Conservation (phyloP, 2,113 vertebrate species). For the Cottus gobio region DNA sequence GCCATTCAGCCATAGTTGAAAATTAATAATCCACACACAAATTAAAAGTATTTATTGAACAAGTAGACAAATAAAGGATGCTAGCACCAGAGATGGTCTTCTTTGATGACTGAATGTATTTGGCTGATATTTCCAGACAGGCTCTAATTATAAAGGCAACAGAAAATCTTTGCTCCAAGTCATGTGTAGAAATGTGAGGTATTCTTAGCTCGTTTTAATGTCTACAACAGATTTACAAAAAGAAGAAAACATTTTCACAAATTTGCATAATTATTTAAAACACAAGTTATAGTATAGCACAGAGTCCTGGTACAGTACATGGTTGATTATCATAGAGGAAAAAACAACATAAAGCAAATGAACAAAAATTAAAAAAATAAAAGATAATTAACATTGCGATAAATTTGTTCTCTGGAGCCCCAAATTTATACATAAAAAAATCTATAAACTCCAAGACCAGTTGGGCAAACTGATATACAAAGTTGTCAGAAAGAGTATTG, state of each 20-base stretch:
- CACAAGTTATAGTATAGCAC: constrained; percentile 78
- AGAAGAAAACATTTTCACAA: constrained; percentile 77
- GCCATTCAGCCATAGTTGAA: constrained; percentile 21
- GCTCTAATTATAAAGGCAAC: constrained; percentile 52
- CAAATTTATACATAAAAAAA: constrained; percentile 86
- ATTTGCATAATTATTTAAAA: constrained; percentile 78
- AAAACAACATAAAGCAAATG: constrained; percentile 61
- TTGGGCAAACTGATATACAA: constrained; percentile 80
- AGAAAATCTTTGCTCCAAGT: constrained; percentile 61
- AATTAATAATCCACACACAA: constrained; percentile 56
- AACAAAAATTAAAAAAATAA: constrained; percentile 76
- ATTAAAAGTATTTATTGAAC: constrained; percentile 84
- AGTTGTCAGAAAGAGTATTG: constrained; percentile 76
- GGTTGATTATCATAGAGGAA: constrained; percentile 80
- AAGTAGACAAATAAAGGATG: constrained; percentile 65
- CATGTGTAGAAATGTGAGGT: constrained; percentile 80
- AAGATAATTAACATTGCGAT: constrained; percentile 81
- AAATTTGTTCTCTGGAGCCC: constrained; percentile 84
- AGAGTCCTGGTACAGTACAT: constrained; percentile 82
- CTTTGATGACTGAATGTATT: constrained; percentile 60
- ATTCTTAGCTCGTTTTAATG: constrained; percentile 79
- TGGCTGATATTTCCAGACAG: constrained; percentile 66
- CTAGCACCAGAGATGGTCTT: constrained; percentile 54
- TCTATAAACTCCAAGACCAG: constrained; percentile 84
- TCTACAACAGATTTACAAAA: constrained; percentile 77